A percentile compares a stretch with the other conserved stretches of the same genome.
These are phyloP conservation scores for Ricordea florida DNA, from an alignment of 92 coral and sea anemone species.

Conservation along the genomic window DNA sequence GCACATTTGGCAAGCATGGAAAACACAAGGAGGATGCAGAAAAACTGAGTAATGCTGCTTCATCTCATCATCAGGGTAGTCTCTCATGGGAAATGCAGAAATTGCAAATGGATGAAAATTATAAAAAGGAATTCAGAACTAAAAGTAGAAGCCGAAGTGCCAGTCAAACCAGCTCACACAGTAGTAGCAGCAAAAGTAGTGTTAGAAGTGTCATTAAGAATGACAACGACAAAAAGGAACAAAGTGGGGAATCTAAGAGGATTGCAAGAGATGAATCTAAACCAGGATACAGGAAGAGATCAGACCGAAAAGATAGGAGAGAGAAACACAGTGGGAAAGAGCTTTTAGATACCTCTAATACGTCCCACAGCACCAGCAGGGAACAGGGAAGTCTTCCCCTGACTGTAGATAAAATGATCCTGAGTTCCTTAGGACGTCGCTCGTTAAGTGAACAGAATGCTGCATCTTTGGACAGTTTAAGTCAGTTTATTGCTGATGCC, in stretches of 20 bases:
- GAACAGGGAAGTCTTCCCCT: no score
- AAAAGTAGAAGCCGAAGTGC: slow-evolving; percentile 58
- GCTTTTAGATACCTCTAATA: background rate
- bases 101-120: slow-evolving; percentile 60
- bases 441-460: background rate
- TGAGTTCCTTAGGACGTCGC: no score
- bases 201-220: slow-evolving; percentile 73
- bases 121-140: slow-evolving; percentile 6
- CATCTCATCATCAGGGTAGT: background rate
- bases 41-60: background rate
- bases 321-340: background rate
- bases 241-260: slow-evolving; percentile 4
- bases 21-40: no score
- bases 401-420: no score
- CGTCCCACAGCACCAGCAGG: slow-evolving; percentile 11
- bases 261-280: background rate
- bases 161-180: slow-evolving; percentile 76
- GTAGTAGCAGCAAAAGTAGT: slow-evolving; percentile 83
- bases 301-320: background rate
- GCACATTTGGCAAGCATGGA: no score
- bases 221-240: slow-evolving; percentile 18
- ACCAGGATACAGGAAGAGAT: slow-evolving; percentile 1
- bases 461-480: slow-evolving; percentile 17
- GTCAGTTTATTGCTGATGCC: slow-evolving; percentile 71
- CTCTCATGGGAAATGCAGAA: slow-evolving; percentile 30